These are phyloP conservation scores for Paedocypris micromegethes DNA, from an alignment of 2,797 vertebrate species.

Conservation along the genomic window DNA sequence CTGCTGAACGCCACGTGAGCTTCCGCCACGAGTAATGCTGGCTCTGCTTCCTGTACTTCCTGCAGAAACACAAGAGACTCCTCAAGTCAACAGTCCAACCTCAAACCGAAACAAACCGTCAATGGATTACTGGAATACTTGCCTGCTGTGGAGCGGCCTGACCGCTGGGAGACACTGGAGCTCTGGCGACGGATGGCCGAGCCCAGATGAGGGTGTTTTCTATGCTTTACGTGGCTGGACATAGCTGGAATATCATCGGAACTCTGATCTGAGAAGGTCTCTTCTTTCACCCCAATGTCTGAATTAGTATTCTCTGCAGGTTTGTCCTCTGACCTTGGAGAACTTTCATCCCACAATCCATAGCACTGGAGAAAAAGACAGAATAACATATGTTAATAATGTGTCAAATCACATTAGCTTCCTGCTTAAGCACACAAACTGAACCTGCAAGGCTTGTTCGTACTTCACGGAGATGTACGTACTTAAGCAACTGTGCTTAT, in stretches of 20 bases:
- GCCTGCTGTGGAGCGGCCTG: conserved; percentile 75
- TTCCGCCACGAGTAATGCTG: conserved; percentile 72
- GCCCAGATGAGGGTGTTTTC: conserved; percentile 53
- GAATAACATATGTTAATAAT: too few species aligned
- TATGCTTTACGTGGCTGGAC: conserved; percentile 69
- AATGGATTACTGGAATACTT: conserved; percentile 1
- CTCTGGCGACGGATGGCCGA: conserved; percentile 64
- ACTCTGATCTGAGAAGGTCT: conserved; percentile 58
- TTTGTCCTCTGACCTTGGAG: conserved; percentile 49
- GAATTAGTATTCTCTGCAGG: conserved; percentile 54
- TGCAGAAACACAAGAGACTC: conserved; percentile 49
- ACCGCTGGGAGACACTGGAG: conserved; percentile 67
- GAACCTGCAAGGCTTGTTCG: too few species aligned
- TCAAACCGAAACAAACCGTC: too few species aligned
- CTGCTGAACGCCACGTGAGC: conserved; percentile 69
- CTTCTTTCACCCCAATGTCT: conserved; percentile 54
- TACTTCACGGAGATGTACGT: too few species aligned
- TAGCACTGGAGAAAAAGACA: conserved; percentile 71
- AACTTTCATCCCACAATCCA: conserved; percentile 86
- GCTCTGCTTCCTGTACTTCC: conserved; percentile 78
- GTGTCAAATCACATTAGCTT: too few species aligned
- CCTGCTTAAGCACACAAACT: too few species aligned
- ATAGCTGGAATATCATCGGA: conserved; percentile 68
- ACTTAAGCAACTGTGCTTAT: too few species aligned
- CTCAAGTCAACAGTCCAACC: background rate